Conservation (phyloP, 1,140 invertebrate species). For the Mylabris phalerata region DNA sequence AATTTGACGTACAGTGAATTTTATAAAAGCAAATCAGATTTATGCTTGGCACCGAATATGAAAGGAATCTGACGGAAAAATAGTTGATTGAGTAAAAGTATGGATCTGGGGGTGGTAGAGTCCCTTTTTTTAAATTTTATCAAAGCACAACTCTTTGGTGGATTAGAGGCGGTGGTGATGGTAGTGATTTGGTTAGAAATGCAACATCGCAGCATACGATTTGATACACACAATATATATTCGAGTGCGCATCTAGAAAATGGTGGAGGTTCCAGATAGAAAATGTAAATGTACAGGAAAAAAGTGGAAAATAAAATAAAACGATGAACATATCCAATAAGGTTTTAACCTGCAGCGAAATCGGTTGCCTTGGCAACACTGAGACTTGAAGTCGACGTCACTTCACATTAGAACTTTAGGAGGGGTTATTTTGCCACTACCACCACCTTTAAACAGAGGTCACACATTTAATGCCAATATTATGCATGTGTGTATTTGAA, state of each 20-base stretch:
- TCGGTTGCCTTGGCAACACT: slow-evolving; percentile 34
- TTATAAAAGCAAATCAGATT: slow-evolving; percentile 17
- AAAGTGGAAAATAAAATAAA: slow-evolving; percentile 39
- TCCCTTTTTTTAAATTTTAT: not conserved
- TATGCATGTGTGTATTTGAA: not conserved
- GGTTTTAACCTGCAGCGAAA: slow-evolving; percentile 39
- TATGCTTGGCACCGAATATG: slow-evolving; percentile 10
- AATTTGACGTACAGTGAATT: slow-evolving; percentile 13
- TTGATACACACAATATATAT: slow-evolving; percentile 23
- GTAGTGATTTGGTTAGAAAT: not conserved
- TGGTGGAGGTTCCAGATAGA: slow-evolving; percentile 34
- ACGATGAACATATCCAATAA: slow-evolving; percentile 41
- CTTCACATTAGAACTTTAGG: slow-evolving; percentile 29
- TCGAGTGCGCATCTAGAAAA: slow-evolving; percentile 28
- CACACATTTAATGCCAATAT: slow-evolving; percentile 15
- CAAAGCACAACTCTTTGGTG: no score
- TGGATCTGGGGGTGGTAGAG: not conserved
- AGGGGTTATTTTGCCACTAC: slow-evolving; percentile 6
- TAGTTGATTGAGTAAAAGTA: slow-evolving; percentile 12
- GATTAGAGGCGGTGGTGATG: not conserved
- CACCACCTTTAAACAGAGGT: not conserved
- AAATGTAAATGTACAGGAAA: slow-evolving; percentile 35
- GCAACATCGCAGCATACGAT: slow-evolving; percentile 4
- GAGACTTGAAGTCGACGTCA: slow-evolving; percentile 26
- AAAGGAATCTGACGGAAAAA: slow-evolving; percentile 15